These are phyloP conservation scores for Thysanoteuthis rhombus DNA, from an alignment of 2,888 invertebrate genomes.

Conservation along the genomic window DNA sequence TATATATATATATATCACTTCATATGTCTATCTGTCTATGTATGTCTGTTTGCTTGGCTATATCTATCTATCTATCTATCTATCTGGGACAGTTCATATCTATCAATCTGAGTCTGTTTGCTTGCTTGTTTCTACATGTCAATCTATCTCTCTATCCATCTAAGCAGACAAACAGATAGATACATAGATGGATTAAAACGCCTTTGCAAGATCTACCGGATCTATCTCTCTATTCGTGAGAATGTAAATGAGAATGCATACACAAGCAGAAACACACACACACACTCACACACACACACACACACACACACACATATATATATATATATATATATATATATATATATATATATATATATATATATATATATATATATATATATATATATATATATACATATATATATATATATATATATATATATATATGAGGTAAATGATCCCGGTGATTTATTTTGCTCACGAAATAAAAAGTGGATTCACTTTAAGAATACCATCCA, in stretches of 20 bases:
- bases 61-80: no score
- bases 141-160: neutral
- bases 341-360: neutral
- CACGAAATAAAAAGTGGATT: no score
- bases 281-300: neutral
- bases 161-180: neutral
- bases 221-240: neutral
- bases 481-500: no score
- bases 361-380: neutral
- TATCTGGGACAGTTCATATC: no score
- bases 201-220: neutral
- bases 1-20: no score
- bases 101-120: no score
- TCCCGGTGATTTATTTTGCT: no score
- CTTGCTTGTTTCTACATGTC: neutral
- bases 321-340: neutral
- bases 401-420: no score
- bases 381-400: no score
- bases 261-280: neutral
- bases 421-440: no score
- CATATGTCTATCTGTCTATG: no score
- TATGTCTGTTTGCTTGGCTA: no score
- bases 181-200: neutral
- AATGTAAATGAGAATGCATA: neutral
- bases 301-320: neutral